Conservation (phyloP, 2,113 vertebrate species). For the Anguilla rostrata region DNA sequence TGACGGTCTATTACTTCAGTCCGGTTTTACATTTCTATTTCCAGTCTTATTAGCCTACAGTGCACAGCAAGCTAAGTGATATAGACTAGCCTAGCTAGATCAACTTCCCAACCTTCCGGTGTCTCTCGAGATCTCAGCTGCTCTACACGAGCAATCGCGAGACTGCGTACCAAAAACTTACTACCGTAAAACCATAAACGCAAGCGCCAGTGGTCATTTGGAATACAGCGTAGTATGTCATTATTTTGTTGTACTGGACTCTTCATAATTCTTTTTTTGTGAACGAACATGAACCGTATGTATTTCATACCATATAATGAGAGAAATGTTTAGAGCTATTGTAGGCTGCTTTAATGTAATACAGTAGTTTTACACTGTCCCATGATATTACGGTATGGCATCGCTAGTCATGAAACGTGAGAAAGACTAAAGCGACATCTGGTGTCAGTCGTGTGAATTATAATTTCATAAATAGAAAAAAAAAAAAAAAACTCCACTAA, state of each 20-base stretch:
- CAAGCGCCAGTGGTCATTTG: constrained; percentile 11
- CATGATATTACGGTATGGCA: not conserved
- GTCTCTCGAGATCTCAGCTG: constrained; percentile 39
- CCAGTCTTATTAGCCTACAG: not conserved
- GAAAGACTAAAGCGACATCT: constrained; percentile 21
- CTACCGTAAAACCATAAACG: constrained; percentile 35
- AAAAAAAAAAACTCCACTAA: not conserved
- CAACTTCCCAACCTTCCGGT: not conserved
- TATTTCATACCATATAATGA: too few relatives aligned
- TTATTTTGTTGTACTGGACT: too few relatives aligned
- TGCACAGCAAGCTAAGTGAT: not conserved
- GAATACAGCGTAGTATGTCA: not conserved
- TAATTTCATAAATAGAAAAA: too few relatives aligned
- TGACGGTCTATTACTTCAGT: not conserved
- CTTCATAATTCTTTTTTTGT: too few relatives aligned
- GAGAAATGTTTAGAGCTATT: not conserved
- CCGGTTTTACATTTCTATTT: not conserved
- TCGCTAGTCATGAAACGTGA: not conserved
- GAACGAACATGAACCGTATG: too few relatives aligned
- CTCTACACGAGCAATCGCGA: constrained; percentile 52
- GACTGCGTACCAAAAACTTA: constrained; percentile 8
- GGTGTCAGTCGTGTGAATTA: not conserved
- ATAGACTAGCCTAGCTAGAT: not conserved
- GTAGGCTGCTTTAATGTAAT: not conserved
- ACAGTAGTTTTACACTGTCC: not conserved